Conservation (phyloP, 2,888 invertebrate species). For the Mesodorylaimus sp. region DNA sequence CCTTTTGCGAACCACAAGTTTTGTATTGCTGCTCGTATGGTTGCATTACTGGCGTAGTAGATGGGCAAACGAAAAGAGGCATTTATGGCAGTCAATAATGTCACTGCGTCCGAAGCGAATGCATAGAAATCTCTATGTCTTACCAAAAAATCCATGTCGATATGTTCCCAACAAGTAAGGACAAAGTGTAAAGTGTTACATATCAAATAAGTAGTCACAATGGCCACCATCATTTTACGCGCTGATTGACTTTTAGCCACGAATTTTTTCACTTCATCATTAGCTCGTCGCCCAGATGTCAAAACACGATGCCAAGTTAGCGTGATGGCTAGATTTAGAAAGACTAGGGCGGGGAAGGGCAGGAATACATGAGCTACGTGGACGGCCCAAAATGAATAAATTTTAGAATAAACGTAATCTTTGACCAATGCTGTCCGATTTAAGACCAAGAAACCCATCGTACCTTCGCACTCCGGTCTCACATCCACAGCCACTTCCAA, state of each 20-base stretch:
- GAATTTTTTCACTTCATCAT: too few relatives aligned
- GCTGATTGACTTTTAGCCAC: not conserved
- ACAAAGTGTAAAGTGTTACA: not conserved
- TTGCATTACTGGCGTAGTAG: conserved; percentile 4
- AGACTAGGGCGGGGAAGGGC: conserved; percentile 1
- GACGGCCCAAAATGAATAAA: not conserved
- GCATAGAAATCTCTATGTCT: not conserved
- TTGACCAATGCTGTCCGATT: not conserved
- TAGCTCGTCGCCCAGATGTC: not conserved
- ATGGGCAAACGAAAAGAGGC: conserved; percentile 3
- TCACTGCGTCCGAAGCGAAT: not conserved
- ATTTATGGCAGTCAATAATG: conserved; percentile 1
- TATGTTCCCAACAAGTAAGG: not conserved
- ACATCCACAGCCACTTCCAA: conserved; percentile 3
- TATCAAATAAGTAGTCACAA: not conserved
- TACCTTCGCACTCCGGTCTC: too few relatives aligned
- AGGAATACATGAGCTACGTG: not conserved
- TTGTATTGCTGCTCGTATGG: too few relatives aligned
- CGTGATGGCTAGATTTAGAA: not conserved
- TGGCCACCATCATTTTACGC: not conserved
- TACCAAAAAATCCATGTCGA: not conserved
- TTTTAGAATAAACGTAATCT: not conserved
- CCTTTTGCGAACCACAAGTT: too few relatives aligned
- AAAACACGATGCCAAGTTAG: not conserved
- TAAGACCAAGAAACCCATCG: too few relatives aligned